A percentile compares a stretch with the other conserved stretches of the same genome.
Conservation (phyloP, 2,113 vertebrate genomes). For the Petrocephalus microphthalmus region DNA sequence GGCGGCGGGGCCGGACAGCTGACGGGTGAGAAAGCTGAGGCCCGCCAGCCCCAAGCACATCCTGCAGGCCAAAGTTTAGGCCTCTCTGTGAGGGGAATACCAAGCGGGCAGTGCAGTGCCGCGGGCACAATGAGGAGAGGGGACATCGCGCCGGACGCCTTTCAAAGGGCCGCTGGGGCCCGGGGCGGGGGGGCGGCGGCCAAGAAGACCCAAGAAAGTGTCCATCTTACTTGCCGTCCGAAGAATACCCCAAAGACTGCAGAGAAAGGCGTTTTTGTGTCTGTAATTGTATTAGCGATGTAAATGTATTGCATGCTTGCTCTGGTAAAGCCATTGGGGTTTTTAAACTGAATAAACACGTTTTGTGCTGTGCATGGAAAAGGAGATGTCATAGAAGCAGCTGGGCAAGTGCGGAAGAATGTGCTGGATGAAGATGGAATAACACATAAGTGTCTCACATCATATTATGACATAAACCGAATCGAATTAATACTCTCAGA, state of each 20-base stretch:
- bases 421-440: slow-evolving; percentile 7
- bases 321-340: slow-evolving; percentile 12
- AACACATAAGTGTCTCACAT: slow-evolving; percentile 5
- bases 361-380: slow-evolving; percentile 10
- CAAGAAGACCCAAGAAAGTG: slow-evolving; percentile 18
- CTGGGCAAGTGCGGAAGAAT: not conserved
- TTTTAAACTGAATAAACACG: slow-evolving; percentile 18
- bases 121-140: slow-evolving; percentile 58
- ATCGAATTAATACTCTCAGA: not conserved
- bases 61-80: slow-evolving; percentile 47
- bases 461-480: slow-evolving; percentile 15
- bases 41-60: slow-evolving; percentile 54
- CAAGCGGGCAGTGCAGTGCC: slow-evolving; percentile 48
- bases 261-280: not conserved
- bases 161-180: slow-evolving; percentile 40
- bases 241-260: slow-evolving; percentile 4
- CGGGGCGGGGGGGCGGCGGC: not conserved
- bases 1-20: slow-evolving; percentile 1
- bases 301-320: slow-evolving; percentile 19
- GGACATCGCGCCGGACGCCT: slow-evolving; percentile 55
- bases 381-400: slow-evolving; percentile 17
- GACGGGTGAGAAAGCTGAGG: slow-evolving; percentile 48
- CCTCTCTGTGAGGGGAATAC: slow-evolving; percentile 67
- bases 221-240: slow-evolving; percentile 10
- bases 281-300: slow-evolving; percentile 16